A percentile compares a stretch with the other conserved stretches of the same genome.
Conservation (phyloP, 2,888 invertebrate genomes). For the Theretra japonica region DNA sequence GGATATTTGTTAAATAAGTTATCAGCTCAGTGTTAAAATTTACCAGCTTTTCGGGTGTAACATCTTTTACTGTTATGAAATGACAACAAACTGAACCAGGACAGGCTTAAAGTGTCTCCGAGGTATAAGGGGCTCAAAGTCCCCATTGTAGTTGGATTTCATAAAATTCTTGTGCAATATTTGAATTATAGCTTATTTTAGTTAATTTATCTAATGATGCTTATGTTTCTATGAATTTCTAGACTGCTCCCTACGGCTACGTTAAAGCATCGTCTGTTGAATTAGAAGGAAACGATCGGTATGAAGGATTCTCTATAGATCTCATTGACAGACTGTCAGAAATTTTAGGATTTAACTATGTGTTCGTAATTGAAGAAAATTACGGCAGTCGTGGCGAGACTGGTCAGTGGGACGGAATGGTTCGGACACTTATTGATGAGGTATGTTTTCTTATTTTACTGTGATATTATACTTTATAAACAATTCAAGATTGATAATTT, state of each 20-base stretch:
- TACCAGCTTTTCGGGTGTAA: too few species aligned
- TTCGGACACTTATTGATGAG: slow-evolving; percentile 86
- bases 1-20: too few species aligned
- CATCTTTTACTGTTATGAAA: too few species aligned
- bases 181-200: too few species aligned
- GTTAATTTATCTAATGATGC: too few species aligned
- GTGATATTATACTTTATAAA: not conserved
- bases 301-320: slow-evolving; percentile 95
- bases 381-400: slow-evolving; percentile 85
- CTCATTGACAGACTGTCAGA: slow-evolving; percentile 90
- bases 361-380: slow-evolving; percentile 88
- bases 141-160: too few species aligned
- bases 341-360: slow-evolving; percentile 91
- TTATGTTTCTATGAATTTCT: slow-evolving; percentile 39
- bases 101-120: too few species aligned
- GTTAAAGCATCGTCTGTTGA: slow-evolving; percentile 86
- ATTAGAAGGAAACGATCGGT: slow-evolving; percentile 91
- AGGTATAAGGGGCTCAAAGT: too few species aligned
- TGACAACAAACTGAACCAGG: too few species aligned
- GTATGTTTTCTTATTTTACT: slow-evolving; percentile 71
- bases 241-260: slow-evolving; percentile 95
- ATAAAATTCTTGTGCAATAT: too few species aligned
- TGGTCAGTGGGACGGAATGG: slow-evolving; percentile 89
- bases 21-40: too few species aligned
- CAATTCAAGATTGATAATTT: not conserved